phyloP scores from a whole-genome alignment of 2,888 invertebrate genomes.

The Punctoribates punctum region DNA sequence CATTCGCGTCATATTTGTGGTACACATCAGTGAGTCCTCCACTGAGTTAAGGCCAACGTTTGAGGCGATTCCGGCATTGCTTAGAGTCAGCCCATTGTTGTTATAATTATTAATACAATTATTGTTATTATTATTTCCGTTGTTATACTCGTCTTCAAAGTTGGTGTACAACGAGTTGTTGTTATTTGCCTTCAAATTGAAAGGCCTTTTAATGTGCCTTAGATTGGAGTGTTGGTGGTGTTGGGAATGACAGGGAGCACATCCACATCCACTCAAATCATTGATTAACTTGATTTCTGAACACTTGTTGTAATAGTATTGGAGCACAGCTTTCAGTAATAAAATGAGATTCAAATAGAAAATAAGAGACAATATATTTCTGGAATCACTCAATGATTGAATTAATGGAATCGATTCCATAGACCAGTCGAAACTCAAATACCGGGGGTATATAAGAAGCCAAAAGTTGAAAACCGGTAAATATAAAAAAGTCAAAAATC shows the following conservation, averaged over 20 bases:
- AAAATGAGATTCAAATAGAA: conserved; percentile 39
- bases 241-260: conserved; percentile 42
- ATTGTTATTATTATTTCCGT: neutral
- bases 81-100: neutral
- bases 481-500: conserved; percentile 84
- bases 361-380: conserved; percentile 68
- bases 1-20: conserved; percentile 53
- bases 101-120: neutral
- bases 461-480: conserved; percentile 86
- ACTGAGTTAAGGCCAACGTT: neutral
- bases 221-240: conserved; percentile 44
- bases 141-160: neutral
- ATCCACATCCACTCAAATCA: conserved; percentile 28
- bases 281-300: conserved; percentile 3
- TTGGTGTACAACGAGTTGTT: conserved; percentile 25
- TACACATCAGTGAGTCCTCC: neutral
- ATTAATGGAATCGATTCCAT: conserved; percentile 93
- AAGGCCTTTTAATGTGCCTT: conserved; percentile 34
- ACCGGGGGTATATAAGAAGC: conserved; percentile 77
- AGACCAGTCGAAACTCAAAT: conserved; percentile 96
- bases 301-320: conserved; percentile 35
- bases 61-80: neutral
- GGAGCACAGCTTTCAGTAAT: conserved; percentile 34
- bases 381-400: conserved; percentile 68
- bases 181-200: conserved; percentile 27